Evolutionary conservation across 2,113 vertebrate species (phyloP), one percentile per base, ranked within the genome.

Genomic region (Pyxicephalus adspersus): DNA sequence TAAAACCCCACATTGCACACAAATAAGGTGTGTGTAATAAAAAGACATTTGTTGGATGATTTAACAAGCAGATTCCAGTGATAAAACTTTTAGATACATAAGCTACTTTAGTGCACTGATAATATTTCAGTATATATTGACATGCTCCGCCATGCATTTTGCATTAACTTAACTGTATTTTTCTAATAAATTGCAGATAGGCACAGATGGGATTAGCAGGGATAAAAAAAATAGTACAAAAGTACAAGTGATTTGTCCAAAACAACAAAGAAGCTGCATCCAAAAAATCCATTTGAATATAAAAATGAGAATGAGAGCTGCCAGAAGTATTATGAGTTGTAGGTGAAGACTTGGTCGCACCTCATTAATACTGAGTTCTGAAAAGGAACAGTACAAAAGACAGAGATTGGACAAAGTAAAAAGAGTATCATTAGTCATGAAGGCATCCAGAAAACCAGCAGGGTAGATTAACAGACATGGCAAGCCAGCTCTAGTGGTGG

Each of bases 191-290:
- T 71, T 52, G 20, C 67, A 71, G 50, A 19, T 20, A 50, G 50
- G 65, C 65, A 64, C 26, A 65, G 29, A 50, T 38, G 34, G 65
- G 4, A 67, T 28, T 71, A 23, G 19, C 26, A 71, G 52, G 51
- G 52, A 70, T 52, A 52, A 71, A 54, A 18, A 28, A 17, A 15
- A 34, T 28, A 22, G 17, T 8, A 17, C 67, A 71, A 34, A 54
- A 22, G 17, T 8, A 17, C 67, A 71, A 50, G 25, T 22, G 15
- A 1, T 22, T n/a, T 52, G 23, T 23, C 74, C 25, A 3, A 26
- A 64, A 20, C 26, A 54, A 84, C 84, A 77, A 20, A 3, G 58
- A 25, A 84, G 66, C 38, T 52, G 50, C 67, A 82, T 83, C 68
- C 74, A 84, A 68, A 50, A 80, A 83, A 67, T 58, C 31, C 60